A percentile compares a stretch with the other conserved stretches of the same genome.
phyloP scores from a whole-genome alignment of 2,888 invertebrate species.

The Aromia moschata region DNA sequence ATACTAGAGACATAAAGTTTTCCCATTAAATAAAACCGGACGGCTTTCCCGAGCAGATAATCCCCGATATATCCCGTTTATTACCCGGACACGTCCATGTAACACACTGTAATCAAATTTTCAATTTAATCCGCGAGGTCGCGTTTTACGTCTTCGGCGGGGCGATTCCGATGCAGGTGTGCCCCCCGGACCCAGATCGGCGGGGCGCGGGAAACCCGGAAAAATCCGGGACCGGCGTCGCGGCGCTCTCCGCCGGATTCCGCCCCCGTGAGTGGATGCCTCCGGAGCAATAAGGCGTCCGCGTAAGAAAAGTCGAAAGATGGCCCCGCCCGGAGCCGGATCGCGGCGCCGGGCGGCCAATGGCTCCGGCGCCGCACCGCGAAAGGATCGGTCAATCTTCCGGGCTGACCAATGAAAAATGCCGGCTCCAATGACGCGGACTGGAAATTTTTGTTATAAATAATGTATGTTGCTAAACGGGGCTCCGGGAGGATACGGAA shows the following conservation, averaged over 20 bases:
- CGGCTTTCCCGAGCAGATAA: too few species aligned
- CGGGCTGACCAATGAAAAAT: conserved; percentile 59
- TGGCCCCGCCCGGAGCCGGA: conserved; percentile 58
- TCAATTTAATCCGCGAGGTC: conserved; percentile 30
- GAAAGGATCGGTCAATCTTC: conserved; percentile 61
- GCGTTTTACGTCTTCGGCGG: conserved; percentile 15
- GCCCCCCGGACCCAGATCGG: conserved; percentile 9
- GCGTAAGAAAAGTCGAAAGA: conserved; percentile 59
- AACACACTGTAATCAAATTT: conserved; percentile 31
- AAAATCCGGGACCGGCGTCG: conserved; percentile 53
- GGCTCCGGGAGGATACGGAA: conserved; percentile 42
- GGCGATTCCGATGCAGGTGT: conserved; percentile 42
- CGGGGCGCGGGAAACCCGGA: conserved; percentile 45
- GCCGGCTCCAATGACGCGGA: conserved; percentile 57
- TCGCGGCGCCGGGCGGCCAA: conserved; percentile 54
- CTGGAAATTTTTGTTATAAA: conserved; percentile 61
- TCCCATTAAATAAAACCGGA: too few species aligned
- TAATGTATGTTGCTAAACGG: conserved; percentile 61
- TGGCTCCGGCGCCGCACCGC: conserved; percentile 51
- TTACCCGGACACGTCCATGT: conserved; percentile 8
- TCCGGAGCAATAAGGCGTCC: conserved; percentile 60
- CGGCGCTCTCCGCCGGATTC: conserved; percentile 46
- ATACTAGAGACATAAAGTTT: too few species aligned
- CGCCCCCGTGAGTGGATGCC: conserved; percentile 53
- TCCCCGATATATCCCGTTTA: background rate